A percentile compares a stretch with the other conserved stretches of the same genome.
Evolutionary conservation across 2,888 invertebrate genomes (phyloP).

Genomic region (Caenorhabditis sp.): DNA sequence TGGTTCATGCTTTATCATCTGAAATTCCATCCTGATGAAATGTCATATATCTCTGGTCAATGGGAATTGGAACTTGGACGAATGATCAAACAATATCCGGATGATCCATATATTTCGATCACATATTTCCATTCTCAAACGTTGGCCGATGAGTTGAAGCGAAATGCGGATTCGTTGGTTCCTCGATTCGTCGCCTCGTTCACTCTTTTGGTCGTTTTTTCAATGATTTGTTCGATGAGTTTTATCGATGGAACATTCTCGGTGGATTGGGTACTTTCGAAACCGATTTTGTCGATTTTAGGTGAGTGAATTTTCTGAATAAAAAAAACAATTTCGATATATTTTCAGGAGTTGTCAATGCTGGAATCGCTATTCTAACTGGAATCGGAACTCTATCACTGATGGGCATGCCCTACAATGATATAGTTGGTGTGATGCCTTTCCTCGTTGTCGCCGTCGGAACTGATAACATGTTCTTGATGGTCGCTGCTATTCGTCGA

Average conservation of each 20-base stretch:
- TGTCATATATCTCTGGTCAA: constrained; percentile 68
- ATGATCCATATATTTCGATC: constrained; percentile 64
- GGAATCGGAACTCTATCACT: constrained; percentile 90
- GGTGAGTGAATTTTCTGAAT: constrained; percentile 70
- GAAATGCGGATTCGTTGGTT: constrained; percentile 80
- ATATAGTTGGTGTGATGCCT: constrained; percentile 91
- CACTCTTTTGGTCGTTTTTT: constrained; percentile 65
- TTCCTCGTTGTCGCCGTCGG: constrained; percentile 95
- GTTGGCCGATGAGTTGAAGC: constrained; percentile 88
- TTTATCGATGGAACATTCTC: constrained; percentile 88
- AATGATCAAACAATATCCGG: constrained; percentile 51
- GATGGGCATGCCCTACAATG: constrained; percentile 88
- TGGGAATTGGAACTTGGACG: constrained; percentile 68
- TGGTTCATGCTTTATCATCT: constrained; percentile 71
- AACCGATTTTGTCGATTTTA: constrained; percentile 87
- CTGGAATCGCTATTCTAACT: constrained; percentile 87
- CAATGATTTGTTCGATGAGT: constrained; percentile 73
- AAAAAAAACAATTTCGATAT: not conserved
- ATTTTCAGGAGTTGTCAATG: constrained; percentile 80
- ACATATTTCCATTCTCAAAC: constrained; percentile 78
- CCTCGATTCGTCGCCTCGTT: constrained; percentile 69
- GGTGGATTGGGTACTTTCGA: constrained; percentile 76
- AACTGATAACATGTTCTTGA: constrained; percentile 93
- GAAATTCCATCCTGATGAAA: constrained; percentile 66
- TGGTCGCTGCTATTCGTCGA: constrained; percentile 91